Evolutionary conservation across 2,113 vertebrate genomes (phyloP), one percentile per base, ranked within the genome.

Genomic region (Monopterus albus): DNA sequence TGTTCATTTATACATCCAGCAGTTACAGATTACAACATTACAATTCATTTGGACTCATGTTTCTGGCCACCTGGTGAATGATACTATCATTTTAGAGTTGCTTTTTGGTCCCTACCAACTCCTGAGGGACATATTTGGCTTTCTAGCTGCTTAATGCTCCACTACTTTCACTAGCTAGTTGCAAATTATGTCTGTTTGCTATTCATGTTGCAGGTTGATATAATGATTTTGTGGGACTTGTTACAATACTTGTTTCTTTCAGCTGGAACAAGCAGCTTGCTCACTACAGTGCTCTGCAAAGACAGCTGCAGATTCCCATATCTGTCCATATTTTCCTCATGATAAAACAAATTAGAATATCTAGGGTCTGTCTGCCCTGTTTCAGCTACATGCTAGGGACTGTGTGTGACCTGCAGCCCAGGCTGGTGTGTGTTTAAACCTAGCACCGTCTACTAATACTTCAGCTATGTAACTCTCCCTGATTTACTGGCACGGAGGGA

Each of bases 361-460:
- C 49, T 15, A 7, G 20, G 28, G 47, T 43, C 35, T 63, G 26
- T 66, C 53, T 81, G 81, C 5, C 72, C 67, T 53, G 58, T 52
- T 82, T 83, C 57, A 49, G 28, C 38, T 42, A 20, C 56, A 49
- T 6, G 49, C 81, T 62, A 70, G 49, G 79, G 61, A 39, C 49
- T 55, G 56, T 58, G 76, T 58, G 66, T 70, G 78, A 78, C 75
- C 79, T 47, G n/a, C 47, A 20, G 39, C 65, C 26, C 69, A 20
- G 69, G 40, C 75, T 72, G 43, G 40, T 66, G 81, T 75, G 73
- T 80, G 72, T 79, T 75, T 83, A 86, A 83, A 72, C 25, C 81
- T 21, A 59, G 29, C 52, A 1, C 72, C 70, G 40, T 78, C 58
- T 74, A 28, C 64, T 62, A 55, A 64, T 4, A 18, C 26, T 17